Evolutionary conservation across 2,888 invertebrate genomes (phyloP).

Genomic region (Timandra comae): DNA sequence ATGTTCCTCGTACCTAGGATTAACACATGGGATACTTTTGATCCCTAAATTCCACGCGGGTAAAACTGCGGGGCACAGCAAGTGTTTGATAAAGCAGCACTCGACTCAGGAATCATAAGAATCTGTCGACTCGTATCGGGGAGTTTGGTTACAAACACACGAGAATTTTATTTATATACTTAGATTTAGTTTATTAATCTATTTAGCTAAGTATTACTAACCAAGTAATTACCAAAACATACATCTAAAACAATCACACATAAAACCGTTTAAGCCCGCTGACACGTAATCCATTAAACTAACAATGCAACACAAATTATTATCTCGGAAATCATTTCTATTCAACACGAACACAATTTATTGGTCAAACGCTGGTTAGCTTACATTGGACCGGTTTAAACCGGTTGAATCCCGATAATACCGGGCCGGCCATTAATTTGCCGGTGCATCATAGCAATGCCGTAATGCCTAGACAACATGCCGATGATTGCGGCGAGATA

Average conservation of each 20-base stretch:
- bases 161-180: too few species aligned
- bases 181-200: too few species aligned
- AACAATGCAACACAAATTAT: conserved; percentile 21
- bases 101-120: too few species aligned
- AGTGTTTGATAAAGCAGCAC: too few species aligned
- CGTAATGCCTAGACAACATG: conserved; percentile 6
- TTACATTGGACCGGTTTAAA: conserved; percentile 12
- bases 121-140: too few species aligned
- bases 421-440: conserved; percentile 31
- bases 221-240: conserved; percentile 4
- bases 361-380: conserved; percentile 2
- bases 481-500: conserved; percentile 3
- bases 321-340: conserved; percentile 21
- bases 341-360: conserved; percentile 16
- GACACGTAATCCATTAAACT: conserved; percentile 16
- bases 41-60: too few species aligned
- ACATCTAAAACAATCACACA: background rate
- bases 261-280: conserved; percentile 6
- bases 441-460: conserved; percentile 25
- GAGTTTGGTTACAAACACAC: too few species aligned
- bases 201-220: too few species aligned
- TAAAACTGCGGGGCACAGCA: too few species aligned
- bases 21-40: too few species aligned
- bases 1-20: too few species aligned
- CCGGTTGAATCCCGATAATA: conserved; percentile 26